phyloP scores from a whole-genome alignment of 2,888 invertebrate genomes.

The Tinea pellionella region DNA sequence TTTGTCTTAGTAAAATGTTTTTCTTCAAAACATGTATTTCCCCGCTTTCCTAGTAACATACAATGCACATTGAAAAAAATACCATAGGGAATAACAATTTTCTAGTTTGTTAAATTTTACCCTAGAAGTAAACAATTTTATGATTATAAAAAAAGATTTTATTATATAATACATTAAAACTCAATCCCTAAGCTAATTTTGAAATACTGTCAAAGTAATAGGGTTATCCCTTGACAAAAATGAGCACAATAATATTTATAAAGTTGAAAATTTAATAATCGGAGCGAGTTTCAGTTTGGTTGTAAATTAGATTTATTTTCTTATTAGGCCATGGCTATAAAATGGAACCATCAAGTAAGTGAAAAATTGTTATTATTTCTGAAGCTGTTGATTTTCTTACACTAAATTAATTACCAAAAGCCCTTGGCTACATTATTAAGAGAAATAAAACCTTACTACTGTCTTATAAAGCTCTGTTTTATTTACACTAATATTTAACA shows the following conservation, averaged over 20 bases:
- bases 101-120: slow-evolving; percentile 4
- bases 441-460: not conserved
- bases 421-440: slow-evolving; percentile 16
- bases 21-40: not conserved
- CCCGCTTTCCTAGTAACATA: not conserved
- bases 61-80: not conserved
- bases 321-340: not conserved
- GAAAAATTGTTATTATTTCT: slow-evolving; percentile 18
- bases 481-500: not conserved
- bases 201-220: no score
- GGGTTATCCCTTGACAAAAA: no score
- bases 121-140: not conserved
- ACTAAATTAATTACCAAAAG: slow-evolving; percentile 57
- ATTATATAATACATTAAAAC: not conserved
- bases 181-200: no score
- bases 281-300: not conserved
- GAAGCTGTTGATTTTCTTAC: slow-evolving; percentile 54
- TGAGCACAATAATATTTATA: not conserved
- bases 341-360: not conserved
- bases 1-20: not conserved
- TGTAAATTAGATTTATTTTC: not conserved
- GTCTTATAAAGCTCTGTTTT: not conserved
- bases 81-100: not conserved
- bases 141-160: not conserved
- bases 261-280: not conserved